Evolutionary conservation across 2,888 invertebrate species (phyloP), one percentile per base, ranked within the genome.

Genomic region (Drosophila nigritarsus): DNA sequence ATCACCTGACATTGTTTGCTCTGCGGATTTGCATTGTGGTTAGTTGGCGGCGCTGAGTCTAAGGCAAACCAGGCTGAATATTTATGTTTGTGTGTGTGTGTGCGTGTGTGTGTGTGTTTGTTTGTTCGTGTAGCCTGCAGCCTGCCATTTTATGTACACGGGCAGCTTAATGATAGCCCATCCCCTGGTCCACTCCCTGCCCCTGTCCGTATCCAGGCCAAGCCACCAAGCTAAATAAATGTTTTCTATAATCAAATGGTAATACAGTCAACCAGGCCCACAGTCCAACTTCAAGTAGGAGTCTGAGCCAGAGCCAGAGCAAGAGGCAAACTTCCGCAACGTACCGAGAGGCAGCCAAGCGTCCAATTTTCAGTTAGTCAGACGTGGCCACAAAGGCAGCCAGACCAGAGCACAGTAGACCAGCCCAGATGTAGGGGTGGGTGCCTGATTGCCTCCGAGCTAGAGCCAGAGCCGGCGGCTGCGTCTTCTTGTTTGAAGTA

Each of bases 1-100:
- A 75, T 82, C 85, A 86, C 85, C 87, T 86, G 85, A 86, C 87
- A 88, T 86, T 89, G 87, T 87, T 87, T 88, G 87, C 89, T 84
- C 83, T 87, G 87, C 81, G 87, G 89, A 87, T 87, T 87, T 89
- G 84, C 87, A 87, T 89, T 87, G 89, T 87, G 87, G 87, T 87
- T 79, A 73, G 87, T 78, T 87, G 89, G 79, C 82, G 87, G 84
- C 81, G 77, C 77, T 62, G 61, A 69, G 72, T 79, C 82, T 83
- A 81, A 83, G 83, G 71, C 66, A 63, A 65, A 58, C 65, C 36
- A 40, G 50, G 30, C 15, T 54, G 36, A 51, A 9, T 36, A 3
- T 40, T 15, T 54, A 8, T 27, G 5, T 45, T 32, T 40, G 32
- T 61, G 20, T 55, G 34, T 29, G 20, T 51, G n/a, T 55, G 32